Evolutionary conservation across 2,797 vertebrate genomes (phyloP).

Genomic region (Ceyx erithaca): DNA sequence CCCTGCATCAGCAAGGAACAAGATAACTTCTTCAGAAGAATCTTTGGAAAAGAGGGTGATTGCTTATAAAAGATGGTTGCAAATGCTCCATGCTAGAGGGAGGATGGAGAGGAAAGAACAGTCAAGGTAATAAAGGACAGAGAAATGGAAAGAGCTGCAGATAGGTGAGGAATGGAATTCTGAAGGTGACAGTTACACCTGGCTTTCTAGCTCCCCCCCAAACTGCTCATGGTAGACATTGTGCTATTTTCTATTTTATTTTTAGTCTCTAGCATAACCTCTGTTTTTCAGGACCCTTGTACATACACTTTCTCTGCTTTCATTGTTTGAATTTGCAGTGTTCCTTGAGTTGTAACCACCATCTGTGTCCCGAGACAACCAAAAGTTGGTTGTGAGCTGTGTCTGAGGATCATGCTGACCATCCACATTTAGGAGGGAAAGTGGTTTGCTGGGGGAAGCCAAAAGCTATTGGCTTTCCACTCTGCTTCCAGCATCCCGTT

Average conservation of each 20-base stretch:
- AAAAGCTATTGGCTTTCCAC: neutral
- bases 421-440: neutral
- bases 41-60: neutral
- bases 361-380: constrained; percentile 1
- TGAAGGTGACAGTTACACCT: neutral
- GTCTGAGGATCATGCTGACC: constrained; percentile 43
- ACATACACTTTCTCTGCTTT: neutral
- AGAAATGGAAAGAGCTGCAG: neutral
- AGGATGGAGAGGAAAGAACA: neutral
- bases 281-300: neutral
- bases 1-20: neutral
- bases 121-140: neutral
- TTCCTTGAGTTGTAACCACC: neutral
- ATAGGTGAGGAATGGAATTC: neutral
- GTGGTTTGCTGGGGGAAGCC: constrained; percentile 33
- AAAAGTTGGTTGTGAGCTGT: neutral
- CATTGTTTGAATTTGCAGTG: neutral
- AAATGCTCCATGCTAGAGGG: neutral
- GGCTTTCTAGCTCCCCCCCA: neutral
- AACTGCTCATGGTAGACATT: neutral
- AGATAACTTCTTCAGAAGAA: neutral
- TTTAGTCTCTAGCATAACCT: neutral
- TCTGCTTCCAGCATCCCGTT: constrained; percentile 42
- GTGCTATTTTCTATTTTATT: neutral
- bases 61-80: neutral